These are phyloP conservation scores for Nymphalis io DNA, from an alignment of 1,140 invertebrate species.

Conservation along the genomic window DNA sequence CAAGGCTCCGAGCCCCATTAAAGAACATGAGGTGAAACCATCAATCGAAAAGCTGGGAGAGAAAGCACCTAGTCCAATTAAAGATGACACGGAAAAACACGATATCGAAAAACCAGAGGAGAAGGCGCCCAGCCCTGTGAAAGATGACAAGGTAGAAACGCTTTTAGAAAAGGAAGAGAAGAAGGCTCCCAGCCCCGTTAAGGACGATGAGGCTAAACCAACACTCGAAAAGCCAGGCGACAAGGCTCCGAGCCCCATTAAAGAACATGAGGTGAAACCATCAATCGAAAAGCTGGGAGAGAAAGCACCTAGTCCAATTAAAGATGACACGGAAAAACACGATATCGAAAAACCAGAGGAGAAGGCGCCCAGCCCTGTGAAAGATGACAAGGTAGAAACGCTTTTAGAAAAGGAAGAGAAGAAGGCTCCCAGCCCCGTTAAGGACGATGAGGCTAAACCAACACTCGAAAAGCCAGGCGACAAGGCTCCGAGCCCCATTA, in stretches of 20 bases:
- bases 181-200: conserved; percentile 26
- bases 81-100: background rate
- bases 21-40: background rate
- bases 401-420: too few species aligned
- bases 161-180: background rate
- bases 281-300: conserved; percentile 11
- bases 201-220: background rate
- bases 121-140: conserved; percentile 21
- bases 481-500: conserved; percentile 15
- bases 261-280: background rate
- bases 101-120: conserved; percentile 1
- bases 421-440: background rate
- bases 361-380: conserved; percentile 14
- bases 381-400: background rate
- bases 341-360: background rate
- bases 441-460: background rate
- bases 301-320: conserved; percentile 13
- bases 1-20: conserved; percentile 27
- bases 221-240: background rate
- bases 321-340: conserved; percentile 1
- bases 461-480: background rate
- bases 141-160: background rate
- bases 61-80: conserved; percentile 6
- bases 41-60: background rate
- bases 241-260: conserved; percentile 7